A percentile compares a stretch with the other conserved stretches of the same genome.
Conservation (phyloP, 2,113 vertebrate species). For the Dromiciops gliroides region DNA sequence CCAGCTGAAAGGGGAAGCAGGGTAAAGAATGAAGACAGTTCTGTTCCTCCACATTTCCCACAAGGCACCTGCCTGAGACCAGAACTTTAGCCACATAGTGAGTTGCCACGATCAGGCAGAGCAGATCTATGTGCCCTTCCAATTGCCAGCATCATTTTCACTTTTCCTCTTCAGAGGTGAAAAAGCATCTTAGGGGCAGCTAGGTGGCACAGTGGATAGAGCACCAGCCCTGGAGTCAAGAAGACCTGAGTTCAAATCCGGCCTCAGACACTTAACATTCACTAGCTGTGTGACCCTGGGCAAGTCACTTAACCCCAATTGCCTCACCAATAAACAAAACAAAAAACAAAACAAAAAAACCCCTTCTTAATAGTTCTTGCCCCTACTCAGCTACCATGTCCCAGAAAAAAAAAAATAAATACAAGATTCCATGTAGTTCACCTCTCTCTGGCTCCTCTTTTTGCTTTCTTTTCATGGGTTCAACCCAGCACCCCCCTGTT, state of each 20-base stretch:
- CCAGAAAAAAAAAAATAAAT: too few relatives aligned
- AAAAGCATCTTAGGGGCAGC: too few relatives aligned
- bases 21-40: not conserved
- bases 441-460: not conserved
- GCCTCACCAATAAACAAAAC: too few relatives aligned
- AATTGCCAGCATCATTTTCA: not conserved
- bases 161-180: not conserved
- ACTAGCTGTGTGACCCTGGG: too few relatives aligned
- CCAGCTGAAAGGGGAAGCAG: not conserved
- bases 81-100: not conserved
- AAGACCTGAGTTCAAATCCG: too few relatives aligned
- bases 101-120: too few relatives aligned
- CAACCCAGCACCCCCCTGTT: not conserved
- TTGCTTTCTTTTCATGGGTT: not conserved
- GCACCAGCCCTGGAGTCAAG: too few relatives aligned
- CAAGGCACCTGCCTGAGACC: not conserved
- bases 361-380: not conserved
- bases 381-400: not conserved
- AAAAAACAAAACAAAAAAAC: too few relatives aligned
- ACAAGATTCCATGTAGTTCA: not conserved
- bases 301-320: too few relatives aligned
- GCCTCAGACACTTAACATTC: too few relatives aligned
- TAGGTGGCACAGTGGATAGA: too few relatives aligned
- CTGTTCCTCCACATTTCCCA: not conserved
- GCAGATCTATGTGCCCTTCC: too few relatives aligned